Base-by-base conservation (phyloP, 2,113 vertebrate species). In the Brienomyrus brachyistius region DNA sequence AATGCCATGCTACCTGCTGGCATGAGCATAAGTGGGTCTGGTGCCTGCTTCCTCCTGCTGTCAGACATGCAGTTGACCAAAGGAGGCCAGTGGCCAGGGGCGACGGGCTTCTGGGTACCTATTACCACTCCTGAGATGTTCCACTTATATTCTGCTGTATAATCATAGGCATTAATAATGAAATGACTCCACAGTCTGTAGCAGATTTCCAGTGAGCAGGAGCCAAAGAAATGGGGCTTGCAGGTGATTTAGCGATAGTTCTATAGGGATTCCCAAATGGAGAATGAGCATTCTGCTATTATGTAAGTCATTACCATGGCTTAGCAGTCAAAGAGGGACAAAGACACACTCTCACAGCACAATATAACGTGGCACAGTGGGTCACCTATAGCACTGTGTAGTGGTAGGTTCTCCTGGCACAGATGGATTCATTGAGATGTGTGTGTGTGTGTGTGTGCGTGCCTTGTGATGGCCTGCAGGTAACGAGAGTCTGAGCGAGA, bases 401-500 rank as follows among this genome's bases (percentile, higher is more conserved):
- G 40, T 19, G 35, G n/a, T 66, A 15, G 35, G 4, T 23, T 48
- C 82, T 19, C 31, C 13, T 77, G 31, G 70, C 31, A 77, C 70
- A 80, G 35, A 48, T 84, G 45, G 3, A 23, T 47, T 45, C 45
- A 48, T 48, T 45, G 19, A 1, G 7, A 35, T 2, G 13, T 21
- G 59, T 31, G 51, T 86, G 87, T 70, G 86, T 51, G 90, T 62
- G 50, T 54, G 40, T 31, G 31, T 35, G 13, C 27, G 9, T 40
- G 45, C 13, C n/a, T 52, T 80, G 23, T 51, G 10, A 7, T 9
- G 86, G n/a, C 86, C n/a, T 87, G 51, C 93, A 97, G 98, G 98
- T 86, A 98, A 98, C 27, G 98, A 99, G 91, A 98, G 97, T 93
- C 95, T 99, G 91, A 97, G 98, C 91, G 98, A 99, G 92, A 99